Evolutionary conservation across 2,113 vertebrate species (phyloP).

Genomic region (Struthidea cinerea): DNA sequence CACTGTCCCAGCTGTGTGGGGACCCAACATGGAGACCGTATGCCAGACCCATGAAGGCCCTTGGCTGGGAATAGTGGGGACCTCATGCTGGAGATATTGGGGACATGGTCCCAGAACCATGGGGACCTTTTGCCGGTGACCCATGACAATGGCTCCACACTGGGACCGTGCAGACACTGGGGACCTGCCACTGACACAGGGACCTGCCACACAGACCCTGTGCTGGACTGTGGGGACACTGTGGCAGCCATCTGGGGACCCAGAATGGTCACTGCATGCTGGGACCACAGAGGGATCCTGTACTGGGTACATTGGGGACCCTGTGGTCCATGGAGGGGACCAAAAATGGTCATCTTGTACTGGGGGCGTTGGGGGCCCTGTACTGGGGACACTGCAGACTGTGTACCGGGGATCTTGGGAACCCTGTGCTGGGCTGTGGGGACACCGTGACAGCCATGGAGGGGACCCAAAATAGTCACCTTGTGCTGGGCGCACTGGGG

Average conservation of each 20-base stretch:
- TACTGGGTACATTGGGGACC: neutral
- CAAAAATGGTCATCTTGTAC: too few relatives aligned
- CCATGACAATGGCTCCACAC: too few relatives aligned
- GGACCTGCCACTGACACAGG: neutral
- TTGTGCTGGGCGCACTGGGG: neutral
- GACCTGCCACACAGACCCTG: neutral
- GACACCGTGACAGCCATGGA: neutral
- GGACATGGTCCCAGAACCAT: too few relatives aligned
- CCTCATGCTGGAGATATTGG: rapidly evolving
- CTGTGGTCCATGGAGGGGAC: neutral
- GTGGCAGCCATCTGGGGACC: too few relatives aligned
- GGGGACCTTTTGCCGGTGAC: neutral
- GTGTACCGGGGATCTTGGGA: too few relatives aligned
- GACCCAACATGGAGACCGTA: rapidly evolving
- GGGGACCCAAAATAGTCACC: too few relatives aligned
- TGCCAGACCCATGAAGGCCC: neutral
- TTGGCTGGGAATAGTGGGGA: neutral
- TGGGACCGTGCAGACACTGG: neutral
- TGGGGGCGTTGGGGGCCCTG: neutral
- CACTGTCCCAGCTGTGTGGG: rapidly evolving
- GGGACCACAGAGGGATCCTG: neutral
- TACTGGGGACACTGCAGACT: rapidly evolving
- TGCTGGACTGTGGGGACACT: neutral
- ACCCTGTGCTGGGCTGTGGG: neutral
- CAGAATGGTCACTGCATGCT: neutral